Base-by-base conservation (phyloP, 1,140 invertebrate species). In the Neocloeon triangulifer region DNA sequence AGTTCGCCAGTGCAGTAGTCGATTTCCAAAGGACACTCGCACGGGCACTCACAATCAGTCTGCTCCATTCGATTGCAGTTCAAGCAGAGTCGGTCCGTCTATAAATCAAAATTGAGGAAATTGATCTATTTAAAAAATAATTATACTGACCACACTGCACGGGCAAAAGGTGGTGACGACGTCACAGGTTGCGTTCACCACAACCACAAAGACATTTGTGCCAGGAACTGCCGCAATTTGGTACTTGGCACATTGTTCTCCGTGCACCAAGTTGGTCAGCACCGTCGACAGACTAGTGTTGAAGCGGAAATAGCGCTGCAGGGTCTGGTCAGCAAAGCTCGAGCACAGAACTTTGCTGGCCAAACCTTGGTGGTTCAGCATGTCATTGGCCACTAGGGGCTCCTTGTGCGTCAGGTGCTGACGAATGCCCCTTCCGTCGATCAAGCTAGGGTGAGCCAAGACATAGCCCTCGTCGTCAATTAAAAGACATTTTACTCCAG, bases 61-160 rank as follows among this genome's bases (percentile, higher is more conserved):
- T 86, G 82, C 48, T 91, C 88, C 80, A 91, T 86, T 13, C 82
- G 64, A 49, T 86, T 75, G 48, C 86, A 94, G 47, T 91, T 91
- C 4, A 94, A 58, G 48, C 86, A 94, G 1, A 79, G 55, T 13
- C 82, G 64, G 49, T 91, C 80, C 35, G 76, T 62, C 68, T 72
- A 42, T 7, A 42, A 44, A n/a, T n/a, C n/a, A n/a, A n/a, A n/a
- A n/a, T n/a, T n/a, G n/a, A n/a, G n/a, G n/a, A n/a, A n/a, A n/a
- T n/a, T n/a, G n/a, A n/a, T n/a, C n/a, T n/a, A n/a, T n/a, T n/a
- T n/a, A n/a, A n/a, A n/a, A n/a, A n/a, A n/a, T n/a, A n/a, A n/a
- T 19, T 1, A 33, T 16, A 53, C 60, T 55, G 51, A 76, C 75
- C 48, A 81, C 84, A 47, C 80, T 88, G 45, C 85, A 94, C 0